Conservation (phyloP, 2,797 vertebrate genomes). For the Eulemur rubriventer region DNA sequence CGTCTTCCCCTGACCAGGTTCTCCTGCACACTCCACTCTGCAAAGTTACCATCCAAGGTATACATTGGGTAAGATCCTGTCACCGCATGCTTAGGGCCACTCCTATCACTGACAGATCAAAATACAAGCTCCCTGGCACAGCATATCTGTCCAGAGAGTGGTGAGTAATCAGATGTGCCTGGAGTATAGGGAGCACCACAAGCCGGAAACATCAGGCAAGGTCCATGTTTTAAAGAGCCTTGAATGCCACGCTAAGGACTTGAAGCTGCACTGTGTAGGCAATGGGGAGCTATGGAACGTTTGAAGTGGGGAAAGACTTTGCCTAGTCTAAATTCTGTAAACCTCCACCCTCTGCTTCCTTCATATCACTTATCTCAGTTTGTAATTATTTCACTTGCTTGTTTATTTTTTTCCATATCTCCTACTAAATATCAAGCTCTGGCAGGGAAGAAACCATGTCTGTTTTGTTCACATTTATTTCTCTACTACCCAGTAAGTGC, state of each 20-base stretch:
- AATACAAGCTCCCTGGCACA: background rate
- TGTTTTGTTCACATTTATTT: background rate
- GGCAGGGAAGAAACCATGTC: background rate
- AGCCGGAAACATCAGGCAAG: background rate
- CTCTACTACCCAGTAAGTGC: background rate
- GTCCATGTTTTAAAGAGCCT: background rate
- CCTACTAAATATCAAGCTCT: background rate
- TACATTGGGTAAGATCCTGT: rapidly evolving
- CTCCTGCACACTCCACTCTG: background rate
- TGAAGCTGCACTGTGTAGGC: background rate
- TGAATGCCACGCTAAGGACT: background rate
- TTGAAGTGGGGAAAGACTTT: background rate
- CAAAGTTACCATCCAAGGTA: background rate
- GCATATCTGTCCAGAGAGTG: rapidly evolving
- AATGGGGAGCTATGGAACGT: background rate
- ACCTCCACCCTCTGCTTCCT: background rate
- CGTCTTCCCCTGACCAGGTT: background rate
- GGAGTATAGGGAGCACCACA: too few relatives aligned
- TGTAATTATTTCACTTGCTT: background rate
- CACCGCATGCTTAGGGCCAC: background rate
- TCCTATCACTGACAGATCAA: background rate
- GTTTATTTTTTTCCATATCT: background rate
- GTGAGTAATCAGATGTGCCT: background rate
- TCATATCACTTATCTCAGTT: background rate
- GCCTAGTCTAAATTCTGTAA: background rate